Conservation (phyloP, 2,113 vertebrate genomes). For the Anas platyrhynchos region DNA sequence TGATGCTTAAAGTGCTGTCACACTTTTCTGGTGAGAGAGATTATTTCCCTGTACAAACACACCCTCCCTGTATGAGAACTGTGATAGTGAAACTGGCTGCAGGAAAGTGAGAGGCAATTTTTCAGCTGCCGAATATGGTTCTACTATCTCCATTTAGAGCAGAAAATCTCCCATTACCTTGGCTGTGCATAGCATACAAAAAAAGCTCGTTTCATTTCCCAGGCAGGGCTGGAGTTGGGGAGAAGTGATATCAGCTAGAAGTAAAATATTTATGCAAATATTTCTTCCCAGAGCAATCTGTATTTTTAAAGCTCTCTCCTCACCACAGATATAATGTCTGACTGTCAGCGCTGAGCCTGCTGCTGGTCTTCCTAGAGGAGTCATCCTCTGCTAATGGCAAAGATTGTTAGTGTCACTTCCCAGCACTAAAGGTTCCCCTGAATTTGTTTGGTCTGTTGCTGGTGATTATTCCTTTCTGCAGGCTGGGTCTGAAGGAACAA, state of each 20-base stretch:
- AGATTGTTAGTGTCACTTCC: neutral
- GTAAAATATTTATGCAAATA: constrained; percentile 51
- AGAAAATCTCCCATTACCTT: neutral
- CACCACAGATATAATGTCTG: neutral
- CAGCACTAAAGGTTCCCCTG: neutral
- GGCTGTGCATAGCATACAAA: neutral
- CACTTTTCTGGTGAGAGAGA: neutral
- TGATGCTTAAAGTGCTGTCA: neutral
- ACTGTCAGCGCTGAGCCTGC: neutral
- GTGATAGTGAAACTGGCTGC: neutral
- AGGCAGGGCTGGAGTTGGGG: neutral
- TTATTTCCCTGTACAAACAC: neutral
- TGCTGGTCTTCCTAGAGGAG: neutral
- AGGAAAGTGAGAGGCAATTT: neutral
- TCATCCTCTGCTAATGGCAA: neutral
- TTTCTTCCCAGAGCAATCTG: neutral
- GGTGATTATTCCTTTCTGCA: neutral
- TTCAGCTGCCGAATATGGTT: neutral
- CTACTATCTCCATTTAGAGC: neutral
- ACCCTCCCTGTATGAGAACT: accelerated
- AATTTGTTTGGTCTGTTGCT: neutral
- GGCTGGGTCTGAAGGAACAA: neutral
- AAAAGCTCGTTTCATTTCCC: neutral
- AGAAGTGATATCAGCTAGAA: constrained; percentile 1
- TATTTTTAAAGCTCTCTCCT: neutral